A percentile compares a stretch with the other conserved stretches of the same genome.
These are phyloP conservation scores for Hydra vulgaris DNA, from an alignment of 30 jellyfish, hydroid and myxozoan species.

Conservation along the genomic window DNA sequence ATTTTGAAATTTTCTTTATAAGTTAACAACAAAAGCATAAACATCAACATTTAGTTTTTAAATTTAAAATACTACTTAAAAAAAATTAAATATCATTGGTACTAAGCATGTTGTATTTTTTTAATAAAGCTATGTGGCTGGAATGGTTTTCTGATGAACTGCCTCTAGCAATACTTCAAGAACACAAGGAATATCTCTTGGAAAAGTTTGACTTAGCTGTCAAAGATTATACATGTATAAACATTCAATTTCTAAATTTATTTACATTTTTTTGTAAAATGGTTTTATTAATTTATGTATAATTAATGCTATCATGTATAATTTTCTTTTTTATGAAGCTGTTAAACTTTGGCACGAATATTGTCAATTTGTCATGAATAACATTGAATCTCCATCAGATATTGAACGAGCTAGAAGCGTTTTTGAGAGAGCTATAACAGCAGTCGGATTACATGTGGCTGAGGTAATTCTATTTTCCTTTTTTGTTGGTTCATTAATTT, in stretches of 20 bases:
- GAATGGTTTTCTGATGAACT: conserved; percentile 87
- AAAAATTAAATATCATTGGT: too few species aligned
- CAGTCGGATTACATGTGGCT: conserved; percentile 81
- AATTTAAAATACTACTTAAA: too few species aligned
- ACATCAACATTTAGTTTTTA: too few species aligned
- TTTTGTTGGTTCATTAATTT: too few species aligned
- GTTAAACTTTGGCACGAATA: conserved; percentile 81
- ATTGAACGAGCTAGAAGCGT: conserved; percentile 57
- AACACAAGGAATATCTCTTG: conserved; percentile 42
- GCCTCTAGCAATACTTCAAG: conserved; percentile 72
- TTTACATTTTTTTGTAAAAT: too few species aligned
- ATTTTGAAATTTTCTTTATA: too few species aligned
- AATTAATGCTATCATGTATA: too few species aligned
- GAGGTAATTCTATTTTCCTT: conserved; percentile 46
- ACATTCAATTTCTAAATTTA: too few species aligned
- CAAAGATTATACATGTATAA: conserved; percentile 65
- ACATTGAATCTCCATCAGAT: conserved; percentile 65
- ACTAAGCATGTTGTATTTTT: too few species aligned
- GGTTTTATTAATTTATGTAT: too few species aligned
- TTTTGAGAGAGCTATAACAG: conserved; percentile 74
- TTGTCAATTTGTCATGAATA: conserved; percentile 81
- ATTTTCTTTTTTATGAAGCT: conserved; percentile 27
- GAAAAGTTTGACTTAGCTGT: conserved; percentile 69
- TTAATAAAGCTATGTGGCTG: conserved; percentile 76
- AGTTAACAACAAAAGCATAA: too few species aligned